Base-by-base conservation (phyloP, 2,113 vertebrate genomes). In the Macaca fascicularis region DNA sequence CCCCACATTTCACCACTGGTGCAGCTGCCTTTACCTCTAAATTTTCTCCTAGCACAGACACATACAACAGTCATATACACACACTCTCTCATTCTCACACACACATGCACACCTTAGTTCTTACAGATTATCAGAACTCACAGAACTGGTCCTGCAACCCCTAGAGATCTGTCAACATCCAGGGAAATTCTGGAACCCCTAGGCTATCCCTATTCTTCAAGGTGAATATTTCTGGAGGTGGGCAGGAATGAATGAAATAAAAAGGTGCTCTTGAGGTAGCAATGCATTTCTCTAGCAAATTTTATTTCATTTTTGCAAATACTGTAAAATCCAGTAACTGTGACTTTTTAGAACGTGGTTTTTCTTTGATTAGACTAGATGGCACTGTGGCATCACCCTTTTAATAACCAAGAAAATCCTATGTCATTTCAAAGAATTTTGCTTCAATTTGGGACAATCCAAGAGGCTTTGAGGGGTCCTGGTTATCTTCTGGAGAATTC, bases 311-410 rank as follows among this genome's bases (percentile, higher is more conserved):
- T 59, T 89, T 96, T 85, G 61, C 78, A 82, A 96, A 87, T 72
- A 83, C 30, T 45, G 0, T 82, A 97, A 89, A 35, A 89, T 57
- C 20, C 59, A 67, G 6, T 48, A 86, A 96, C n/a, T 87, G 35
- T 6, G 45, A 83, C 50, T 94, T 72, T 94, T 97, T 82, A 90
- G 95, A 84, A 97, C 84, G 55, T 96, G 96, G 90, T 96, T 98
- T 87, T 96, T 92, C 92, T 94, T n/a, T 86, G 55, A 95, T 90
- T 96, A 97, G 97, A 98, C 98, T 98, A 99, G 98, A 98, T 98
- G 98, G 98, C 98, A 98, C 97, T 98, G 95, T 98, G 92, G 97
- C 92, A 96, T 98, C 97, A 98, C 76, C 48, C 92, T 97, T 97
- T 80, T 48, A 70, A 90, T 91, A 89, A 92, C 97, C 90, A 87